Conservation (phyloP, 2,113 vertebrate species). For the Sceloporus undulatus region DNA sequence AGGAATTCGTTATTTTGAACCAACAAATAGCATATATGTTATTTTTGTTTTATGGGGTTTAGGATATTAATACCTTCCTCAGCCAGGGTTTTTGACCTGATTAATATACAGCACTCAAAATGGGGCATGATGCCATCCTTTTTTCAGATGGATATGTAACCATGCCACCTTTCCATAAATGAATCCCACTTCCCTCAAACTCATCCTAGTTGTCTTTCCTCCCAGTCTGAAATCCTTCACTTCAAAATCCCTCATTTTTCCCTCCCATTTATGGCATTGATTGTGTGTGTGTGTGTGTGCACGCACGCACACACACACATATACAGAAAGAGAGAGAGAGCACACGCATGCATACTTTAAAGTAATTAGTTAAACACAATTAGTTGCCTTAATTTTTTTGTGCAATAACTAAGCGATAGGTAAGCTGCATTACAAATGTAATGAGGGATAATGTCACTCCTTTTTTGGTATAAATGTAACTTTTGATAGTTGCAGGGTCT, state of each 20-base stretch:
- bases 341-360: too few relatives aligned
- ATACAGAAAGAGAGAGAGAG: too few relatives aligned
- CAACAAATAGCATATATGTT: not conserved
- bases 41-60: slow-evolving; percentile 19
- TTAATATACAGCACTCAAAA: not conserved
- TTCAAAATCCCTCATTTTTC: not conserved
- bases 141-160: not conserved
- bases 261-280: not conserved
- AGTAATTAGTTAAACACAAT: too few relatives aligned
- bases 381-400: too few relatives aligned
- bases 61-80: slow-evolving; percentile 19
- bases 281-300: too few relatives aligned
- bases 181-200: not conserved
- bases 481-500: too few relatives aligned
- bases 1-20: slow-evolving; percentile 44
- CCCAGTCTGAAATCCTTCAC: not conserved
- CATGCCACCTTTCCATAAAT: not conserved
- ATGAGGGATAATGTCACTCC: too few relatives aligned
- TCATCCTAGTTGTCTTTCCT: not conserved
- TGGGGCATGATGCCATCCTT: not conserved
- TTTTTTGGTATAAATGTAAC: too few relatives aligned
- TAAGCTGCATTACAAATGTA: too few relatives aligned
- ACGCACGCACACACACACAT: not conserved
- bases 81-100: not conserved
- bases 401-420: too few relatives aligned